Conservation (phyloP, 2,113 vertebrate genomes). For the Ranitomeya imitator region DNA sequence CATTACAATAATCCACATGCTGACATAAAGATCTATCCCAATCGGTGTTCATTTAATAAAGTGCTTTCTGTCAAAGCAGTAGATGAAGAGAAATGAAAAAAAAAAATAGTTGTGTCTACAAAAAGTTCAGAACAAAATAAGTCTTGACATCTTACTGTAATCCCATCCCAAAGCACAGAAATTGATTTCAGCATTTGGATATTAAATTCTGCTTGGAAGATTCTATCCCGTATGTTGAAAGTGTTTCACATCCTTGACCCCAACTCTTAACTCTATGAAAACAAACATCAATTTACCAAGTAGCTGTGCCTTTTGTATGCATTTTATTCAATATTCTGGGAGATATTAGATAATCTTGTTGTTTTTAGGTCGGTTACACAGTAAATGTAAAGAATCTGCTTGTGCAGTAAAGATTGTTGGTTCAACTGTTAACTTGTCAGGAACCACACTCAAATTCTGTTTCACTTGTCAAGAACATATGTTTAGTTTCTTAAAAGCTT, state of each 20-base stretch:
- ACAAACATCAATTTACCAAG: slow-evolving; percentile 26
- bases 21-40: slow-evolving; percentile 1
- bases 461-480: slow-evolving; percentile 56
- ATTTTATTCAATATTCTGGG: background rate
- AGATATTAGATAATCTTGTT: slow-evolving; percentile 25
- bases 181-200: background rate
- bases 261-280: background rate
- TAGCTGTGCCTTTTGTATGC: background rate
- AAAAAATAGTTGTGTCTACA: background rate
- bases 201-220: slow-evolving; percentile 1
- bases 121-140: slow-evolving; percentile 16
- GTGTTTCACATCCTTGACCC: slow-evolving; percentile 18
- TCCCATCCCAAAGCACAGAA: background rate
- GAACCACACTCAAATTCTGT: slow-evolving; percentile 55
- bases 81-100: background rate
- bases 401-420: background rate
- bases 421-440: slow-evolving; percentile 44
- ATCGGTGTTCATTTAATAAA: background rate
- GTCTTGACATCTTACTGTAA: background rate
- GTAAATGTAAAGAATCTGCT: slow-evolving; percentile 12
- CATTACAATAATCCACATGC: background rate
- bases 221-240: background rate
- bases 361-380: slow-evolving; percentile 27
- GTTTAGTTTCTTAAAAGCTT: slow-evolving; percentile 51
- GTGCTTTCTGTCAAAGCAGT: slow-evolving; percentile 3